A percentile compares a stretch with the other conserved stretches of the same genome.
Conservation (phyloP, 2,888 invertebrate species). For the Eristalinus aeneus region DNA sequence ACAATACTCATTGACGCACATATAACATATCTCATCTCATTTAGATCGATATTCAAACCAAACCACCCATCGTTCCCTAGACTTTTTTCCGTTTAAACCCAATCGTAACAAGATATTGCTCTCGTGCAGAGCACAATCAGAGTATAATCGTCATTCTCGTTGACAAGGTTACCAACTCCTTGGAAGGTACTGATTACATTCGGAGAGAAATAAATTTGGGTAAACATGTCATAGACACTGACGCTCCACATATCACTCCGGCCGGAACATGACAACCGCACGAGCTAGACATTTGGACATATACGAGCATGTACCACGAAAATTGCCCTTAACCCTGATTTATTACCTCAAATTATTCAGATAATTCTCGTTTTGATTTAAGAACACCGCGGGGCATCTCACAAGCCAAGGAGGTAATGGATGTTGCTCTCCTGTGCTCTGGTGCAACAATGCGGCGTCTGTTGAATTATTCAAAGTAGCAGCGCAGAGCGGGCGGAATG, state of each 20-base stretch:
- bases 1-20: not conserved
- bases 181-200: constrained; percentile 16
- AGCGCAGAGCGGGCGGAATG: not conserved
- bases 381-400: not conserved
- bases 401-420: not conserved
- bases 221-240: constrained; percentile 40
- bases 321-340: constrained; percentile 31
- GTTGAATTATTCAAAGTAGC: not conserved
- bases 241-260: constrained; percentile 14
- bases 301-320: not conserved
- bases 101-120: constrained; percentile 22
- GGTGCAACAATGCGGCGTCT: not conserved
- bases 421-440: not conserved
- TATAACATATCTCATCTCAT: no score
- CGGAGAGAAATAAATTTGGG: constrained; percentile 30
- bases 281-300: not conserved
- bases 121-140: constrained; percentile 5
- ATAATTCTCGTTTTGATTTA: constrained; percentile 40
- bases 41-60: no score
- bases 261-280: not conserved
- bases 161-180: constrained; percentile 39
- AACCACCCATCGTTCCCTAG: not conserved
- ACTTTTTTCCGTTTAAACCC: constrained; percentile 11
- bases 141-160: constrained; percentile 5
- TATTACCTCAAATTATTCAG: constrained; percentile 42